Evolutionary conservation across 2,888 invertebrate species (phyloP).

Genomic region (Meliscaeva auricollis): DNA sequence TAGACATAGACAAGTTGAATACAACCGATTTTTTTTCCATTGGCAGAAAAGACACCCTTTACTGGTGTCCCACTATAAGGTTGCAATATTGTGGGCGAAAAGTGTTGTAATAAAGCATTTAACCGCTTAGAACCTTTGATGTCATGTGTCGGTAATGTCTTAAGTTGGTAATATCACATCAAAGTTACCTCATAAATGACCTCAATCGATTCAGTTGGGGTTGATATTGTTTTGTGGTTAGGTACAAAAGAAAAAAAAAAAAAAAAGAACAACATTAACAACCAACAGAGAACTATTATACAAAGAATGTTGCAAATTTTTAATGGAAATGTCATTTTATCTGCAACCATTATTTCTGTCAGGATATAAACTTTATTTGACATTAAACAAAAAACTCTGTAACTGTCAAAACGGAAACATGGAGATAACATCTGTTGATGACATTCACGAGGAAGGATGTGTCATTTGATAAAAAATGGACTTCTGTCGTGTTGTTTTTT

Average conservation of each 20-base stretch:
- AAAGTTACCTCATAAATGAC: slow-evolving; percentile 39
- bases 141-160: slow-evolving; percentile 21
- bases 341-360: neutral
- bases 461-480: neutral
- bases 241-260: neutral
- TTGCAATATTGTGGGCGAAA: slow-evolving; percentile 7
- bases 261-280: neutral
- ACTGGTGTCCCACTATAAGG: neutral
- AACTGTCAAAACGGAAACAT: neutral
- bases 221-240: slow-evolving; percentile 11
- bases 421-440: neutral
- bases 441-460: neutral
- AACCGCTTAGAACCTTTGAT: slow-evolving; percentile 22
- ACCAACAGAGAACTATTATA: neutral
- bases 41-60: slow-evolving; percentile 8
- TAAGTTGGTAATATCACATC: slow-evolving; percentile 27
- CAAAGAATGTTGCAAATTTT: neutral
- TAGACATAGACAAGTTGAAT: too few relatives aligned
- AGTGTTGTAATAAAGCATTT: neutral
- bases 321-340: neutral
- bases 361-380: neutral
- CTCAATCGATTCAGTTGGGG: slow-evolving; percentile 13
- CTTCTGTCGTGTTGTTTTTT: neutral
- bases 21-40: too few relatives aligned
- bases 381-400: neutral